Percentiles rank a stretch among this genome's conserved stretches.
phyloP scores from a whole-genome alignment of 2,888 invertebrate genomes.

The Cheilosia variabilis region DNA sequence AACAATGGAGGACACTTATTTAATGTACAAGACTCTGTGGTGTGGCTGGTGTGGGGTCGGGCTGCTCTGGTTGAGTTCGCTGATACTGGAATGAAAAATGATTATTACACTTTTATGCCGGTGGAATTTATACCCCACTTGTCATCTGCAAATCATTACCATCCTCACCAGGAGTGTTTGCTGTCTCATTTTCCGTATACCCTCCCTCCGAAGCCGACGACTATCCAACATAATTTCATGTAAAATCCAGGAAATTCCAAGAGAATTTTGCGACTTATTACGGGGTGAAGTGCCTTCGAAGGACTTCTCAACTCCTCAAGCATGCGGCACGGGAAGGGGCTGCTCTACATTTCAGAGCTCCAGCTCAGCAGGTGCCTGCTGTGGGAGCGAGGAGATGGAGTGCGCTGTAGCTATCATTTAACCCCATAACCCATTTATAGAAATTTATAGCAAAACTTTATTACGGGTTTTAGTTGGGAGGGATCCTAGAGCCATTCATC shows the following conservation, averaged over 20 bases:
- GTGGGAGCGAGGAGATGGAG: not conserved
- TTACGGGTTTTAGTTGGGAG: conserved; percentile 47
- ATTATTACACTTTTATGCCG: conserved; percentile 72
- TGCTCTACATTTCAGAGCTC: conserved; percentile 51
- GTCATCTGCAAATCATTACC: conserved; percentile 73
- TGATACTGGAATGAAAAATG: conserved; percentile 74
- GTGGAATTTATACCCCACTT: conserved; percentile 70
- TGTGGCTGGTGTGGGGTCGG: not conserved
- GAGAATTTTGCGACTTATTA: conserved; percentile 65
- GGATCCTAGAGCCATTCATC: conserved; percentile 50
- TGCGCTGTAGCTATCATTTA: conserved; percentile 60
- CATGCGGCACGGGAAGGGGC: conserved; percentile 15
- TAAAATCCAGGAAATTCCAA: conserved; percentile 55
- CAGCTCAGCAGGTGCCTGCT: conserved; percentile 22
- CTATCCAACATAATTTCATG: conserved; percentile 57
- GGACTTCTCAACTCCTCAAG: conserved; percentile 64
- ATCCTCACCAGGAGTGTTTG: conserved; percentile 27
- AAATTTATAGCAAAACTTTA: conserved; percentile 72
- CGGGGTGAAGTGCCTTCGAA: conserved; percentile 51
- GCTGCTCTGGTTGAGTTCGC: conserved; percentile 49
- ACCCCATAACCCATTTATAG: conserved; percentile 72
- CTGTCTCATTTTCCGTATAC: not conserved
- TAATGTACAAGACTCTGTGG: conserved; percentile 42
- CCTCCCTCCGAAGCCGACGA: not conserved
- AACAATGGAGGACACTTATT: conserved; percentile 67